Evolutionary conservation across 2,888 invertebrate genomes (phyloP).

Genomic region (Torymus aiolomorphi): DNA sequence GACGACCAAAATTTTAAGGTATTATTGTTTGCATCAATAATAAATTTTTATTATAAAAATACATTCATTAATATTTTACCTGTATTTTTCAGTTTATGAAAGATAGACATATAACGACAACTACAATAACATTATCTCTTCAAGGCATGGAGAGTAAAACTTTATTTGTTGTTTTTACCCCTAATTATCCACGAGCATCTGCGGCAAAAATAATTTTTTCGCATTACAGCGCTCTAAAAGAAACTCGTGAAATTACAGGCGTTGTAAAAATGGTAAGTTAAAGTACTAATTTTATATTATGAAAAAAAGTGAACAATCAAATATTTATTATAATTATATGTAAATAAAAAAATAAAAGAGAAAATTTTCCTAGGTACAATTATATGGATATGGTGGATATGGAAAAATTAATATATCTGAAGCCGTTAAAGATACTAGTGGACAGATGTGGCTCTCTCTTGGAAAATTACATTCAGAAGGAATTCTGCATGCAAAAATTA

Average conservation of each 20-base stretch:
- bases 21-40: slow-evolving; percentile 55
- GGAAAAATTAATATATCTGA: slow-evolving; percentile 77
- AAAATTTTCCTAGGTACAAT: slow-evolving; percentile 68
- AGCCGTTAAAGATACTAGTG: slow-evolving; percentile 78
- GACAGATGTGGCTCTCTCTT: slow-evolving; percentile 79
- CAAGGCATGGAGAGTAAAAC: slow-evolving; percentile 79
- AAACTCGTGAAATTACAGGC: slow-evolving; percentile 56
- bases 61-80: neutral
- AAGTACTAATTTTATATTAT: slow-evolving; percentile 22
- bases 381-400: slow-evolving; percentile 81
- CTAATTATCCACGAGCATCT: slow-evolving; percentile 77
- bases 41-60: no score
- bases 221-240: slow-evolving; percentile 71
- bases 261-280: slow-evolving; percentile 50
- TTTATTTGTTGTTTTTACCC: slow-evolving; percentile 78
- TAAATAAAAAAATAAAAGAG: neutral
- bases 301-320: neutral
- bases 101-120: slow-evolving; percentile 66
- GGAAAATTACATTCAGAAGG: slow-evolving; percentile 77
- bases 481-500: slow-evolving; percentile 76
- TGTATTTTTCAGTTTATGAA: slow-evolving; percentile 66
- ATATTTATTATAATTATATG: slow-evolving; percentile 2
- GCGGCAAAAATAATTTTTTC: slow-evolving; percentile 78
- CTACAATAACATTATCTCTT: slow-evolving; percentile 74
- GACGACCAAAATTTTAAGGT: slow-evolving; percentile 71